These are phyloP conservation scores for Griposia aprilina DNA, from an alignment of 2,888 invertebrate species.

Conservation along the genomic window DNA sequence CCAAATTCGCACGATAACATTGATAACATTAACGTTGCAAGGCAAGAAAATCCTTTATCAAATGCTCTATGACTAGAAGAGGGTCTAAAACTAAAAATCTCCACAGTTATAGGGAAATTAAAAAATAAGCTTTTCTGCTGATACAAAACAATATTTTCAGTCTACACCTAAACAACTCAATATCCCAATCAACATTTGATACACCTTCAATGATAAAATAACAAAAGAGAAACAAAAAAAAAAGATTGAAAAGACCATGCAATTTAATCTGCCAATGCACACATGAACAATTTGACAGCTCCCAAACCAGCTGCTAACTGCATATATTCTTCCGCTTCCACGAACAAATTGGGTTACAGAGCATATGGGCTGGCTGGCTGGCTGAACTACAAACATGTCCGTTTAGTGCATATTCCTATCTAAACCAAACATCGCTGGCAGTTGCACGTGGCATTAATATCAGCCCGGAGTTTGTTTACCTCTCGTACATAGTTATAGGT, in stretches of 20 bases:
- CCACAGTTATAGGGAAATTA: neutral
- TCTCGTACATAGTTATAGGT: constrained; percentile 40
- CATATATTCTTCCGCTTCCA: constrained; percentile 49
- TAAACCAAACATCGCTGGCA: constrained; percentile 40
- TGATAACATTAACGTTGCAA: neutral
- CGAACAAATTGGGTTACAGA: constrained; percentile 50
- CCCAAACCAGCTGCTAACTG: constrained; percentile 30
- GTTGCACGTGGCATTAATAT: constrained; percentile 66
- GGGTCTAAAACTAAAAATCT: neutral
- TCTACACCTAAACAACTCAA: neutral
- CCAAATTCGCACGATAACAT: neutral
- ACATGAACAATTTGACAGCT: constrained; percentile 14
- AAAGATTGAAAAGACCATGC: neutral
- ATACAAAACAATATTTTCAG: neutral
- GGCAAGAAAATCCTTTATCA: neutral
- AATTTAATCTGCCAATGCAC: constrained; percentile 22
- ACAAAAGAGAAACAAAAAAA: neutral
- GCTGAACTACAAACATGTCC: constrained; percentile 24
- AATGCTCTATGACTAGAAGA: neutral
- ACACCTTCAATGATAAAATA: neutral
- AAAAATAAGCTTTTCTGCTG: neutral
- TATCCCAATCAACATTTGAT: neutral
- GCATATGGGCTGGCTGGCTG: constrained; percentile 23
- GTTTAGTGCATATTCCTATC: constrained; percentile 53
- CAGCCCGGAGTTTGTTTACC: constrained; percentile 65